Percentiles rank a stretch among this genome's conserved stretches.
phyloP scores from a whole-genome alignment of 2,888 invertebrate genomes.

The Spodoptera picta region DNA sequence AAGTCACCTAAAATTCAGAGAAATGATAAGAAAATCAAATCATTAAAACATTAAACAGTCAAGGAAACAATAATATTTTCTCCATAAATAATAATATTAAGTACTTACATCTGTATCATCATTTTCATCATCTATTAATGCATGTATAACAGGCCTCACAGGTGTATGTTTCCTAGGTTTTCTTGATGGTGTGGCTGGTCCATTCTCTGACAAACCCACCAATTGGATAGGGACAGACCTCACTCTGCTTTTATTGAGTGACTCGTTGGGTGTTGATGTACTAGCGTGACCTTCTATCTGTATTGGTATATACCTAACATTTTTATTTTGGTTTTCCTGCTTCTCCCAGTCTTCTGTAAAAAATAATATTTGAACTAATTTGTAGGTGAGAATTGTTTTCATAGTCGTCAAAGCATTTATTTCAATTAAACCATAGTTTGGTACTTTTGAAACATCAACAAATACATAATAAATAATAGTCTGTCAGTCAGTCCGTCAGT shows the following conservation, averaged over 20 bases:
- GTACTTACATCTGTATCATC: constrained; percentile 73
- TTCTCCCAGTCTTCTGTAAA: constrained; percentile 70
- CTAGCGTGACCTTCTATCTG: constrained; percentile 79
- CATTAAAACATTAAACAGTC: too few species aligned
- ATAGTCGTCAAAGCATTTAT: too few species aligned
- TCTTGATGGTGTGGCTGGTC: constrained; percentile 66
- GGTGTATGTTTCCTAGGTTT: constrained; percentile 76
- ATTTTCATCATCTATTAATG: constrained; percentile 76
- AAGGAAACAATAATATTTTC: background rate
- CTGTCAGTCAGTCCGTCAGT: too few species aligned
- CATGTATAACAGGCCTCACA: constrained; percentile 70
- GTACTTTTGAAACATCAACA: too few species aligned
- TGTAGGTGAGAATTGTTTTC: background rate
- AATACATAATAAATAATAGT: too few species aligned
- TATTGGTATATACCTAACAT: constrained; percentile 82
- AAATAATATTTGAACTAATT: background rate
- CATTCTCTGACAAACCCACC: constrained; percentile 69
- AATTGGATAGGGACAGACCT: constrained; percentile 72
- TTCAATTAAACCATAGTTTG: too few species aligned
- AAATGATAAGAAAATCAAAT: background rate
- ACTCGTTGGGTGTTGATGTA: constrained; percentile 82
- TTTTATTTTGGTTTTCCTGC: constrained; percentile 66
- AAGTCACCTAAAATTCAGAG: constrained; percentile 73
- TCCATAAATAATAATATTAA: background rate
- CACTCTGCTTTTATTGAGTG: constrained; percentile 58